Conservation (phyloP, 1,140 invertebrate genomes). For the Mactra quadrangularis region DNA sequence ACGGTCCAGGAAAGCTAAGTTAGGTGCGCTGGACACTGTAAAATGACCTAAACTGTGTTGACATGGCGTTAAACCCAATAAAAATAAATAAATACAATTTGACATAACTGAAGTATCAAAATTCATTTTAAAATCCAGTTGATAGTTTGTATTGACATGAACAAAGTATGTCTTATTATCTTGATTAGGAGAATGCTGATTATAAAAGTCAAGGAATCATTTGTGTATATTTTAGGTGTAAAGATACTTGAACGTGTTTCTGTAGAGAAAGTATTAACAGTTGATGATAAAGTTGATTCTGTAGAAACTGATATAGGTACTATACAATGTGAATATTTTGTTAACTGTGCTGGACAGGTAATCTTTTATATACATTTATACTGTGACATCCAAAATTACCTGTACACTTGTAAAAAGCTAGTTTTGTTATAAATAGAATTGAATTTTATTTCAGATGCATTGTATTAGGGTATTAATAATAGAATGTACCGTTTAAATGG, state of each 20-base stretch:
- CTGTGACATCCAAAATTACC: background rate
- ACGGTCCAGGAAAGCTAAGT: no score
- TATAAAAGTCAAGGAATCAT: no score
- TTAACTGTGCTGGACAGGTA: constrained; percentile 94
- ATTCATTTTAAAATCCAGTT: no score
- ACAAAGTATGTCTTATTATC: no score
- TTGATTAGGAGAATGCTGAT: no score
- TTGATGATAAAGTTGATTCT: constrained; percentile 87
- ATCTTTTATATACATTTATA: constrained; percentile 64
- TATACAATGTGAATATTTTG: constrained; percentile 94
- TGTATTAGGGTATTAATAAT: no score
- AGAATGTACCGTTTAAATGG: background rate
- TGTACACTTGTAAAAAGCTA: background rate
- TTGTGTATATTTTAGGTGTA: constrained; percentile 88
- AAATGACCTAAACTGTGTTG: no score
- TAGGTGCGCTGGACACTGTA: no score
- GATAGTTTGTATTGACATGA: no score
- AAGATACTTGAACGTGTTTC: constrained; percentile 93
- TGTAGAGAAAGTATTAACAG: constrained; percentile 86
- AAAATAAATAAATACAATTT: no score
- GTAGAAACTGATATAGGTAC: constrained; percentile 91
- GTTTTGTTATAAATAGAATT: background rate
- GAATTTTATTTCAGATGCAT: background rate
- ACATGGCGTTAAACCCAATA: no score
- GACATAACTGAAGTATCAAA: no score